Base-by-base conservation (phyloP, 2,113 vertebrate genomes). In the Sturnira hondurensis region DNA sequence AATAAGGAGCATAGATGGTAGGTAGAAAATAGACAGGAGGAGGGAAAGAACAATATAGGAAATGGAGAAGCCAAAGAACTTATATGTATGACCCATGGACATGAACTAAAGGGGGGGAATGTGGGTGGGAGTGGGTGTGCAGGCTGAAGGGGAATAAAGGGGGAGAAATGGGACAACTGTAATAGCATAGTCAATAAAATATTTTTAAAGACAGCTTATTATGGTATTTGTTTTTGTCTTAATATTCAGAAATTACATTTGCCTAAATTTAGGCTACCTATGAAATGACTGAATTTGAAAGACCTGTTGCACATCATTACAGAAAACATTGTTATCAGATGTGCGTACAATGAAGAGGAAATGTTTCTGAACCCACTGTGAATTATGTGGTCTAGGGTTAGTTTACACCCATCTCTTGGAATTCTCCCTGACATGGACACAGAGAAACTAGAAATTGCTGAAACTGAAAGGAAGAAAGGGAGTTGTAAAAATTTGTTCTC, bases 151-250 rank as follows among this genome's bases (percentile, higher is more conserved):
- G 47, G 47, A 47, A 12, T 47, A 47, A 47, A 47, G 47, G 47
- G 47, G 47, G n/a, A 47, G n/a, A 47, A 47, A 47, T 47, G 10
- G 47, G 47, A 47, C 47, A 12, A 47, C 47, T 47, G 47, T 47
- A 47, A 47, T 47, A 47, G 47, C 47, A 47, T 47, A 47, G 13
- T 47, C 47, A 47, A 47, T 47, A 47, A n/a, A n/a, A n/a, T n/a
- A n/a, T n/a, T n/a, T n/a, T n/a, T n/a, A n/a, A n/a, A n/a, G 15
- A 78, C 96, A 12, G n/a, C 31, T 97, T 98, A 94, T 61, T 47
- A 94, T n/a, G 20, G 26, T 85, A 58, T 89, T n/a, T 81, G 31
- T 83, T 94, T 97, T 97, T 90, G 83, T 97, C 86, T 97, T 84
- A 88, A 26, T 50, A 76, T 77, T 95, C 31, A 87, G 54, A 88